Evolutionary conservation across 2,888 invertebrate species (phyloP).

Genomic region (Aplocera efformata): DNA sequence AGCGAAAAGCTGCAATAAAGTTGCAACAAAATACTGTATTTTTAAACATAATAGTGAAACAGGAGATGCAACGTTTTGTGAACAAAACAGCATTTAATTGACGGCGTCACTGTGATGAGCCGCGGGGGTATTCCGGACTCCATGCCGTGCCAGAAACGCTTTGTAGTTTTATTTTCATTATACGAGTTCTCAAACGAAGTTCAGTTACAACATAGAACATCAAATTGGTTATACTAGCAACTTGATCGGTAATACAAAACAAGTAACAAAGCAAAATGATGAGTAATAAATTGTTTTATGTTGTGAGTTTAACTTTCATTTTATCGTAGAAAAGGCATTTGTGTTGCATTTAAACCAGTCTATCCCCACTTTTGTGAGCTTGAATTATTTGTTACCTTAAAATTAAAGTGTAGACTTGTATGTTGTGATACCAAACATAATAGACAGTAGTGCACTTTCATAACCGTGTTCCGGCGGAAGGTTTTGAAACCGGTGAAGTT

Average conservation of each 20-base stretch:
- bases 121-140: constrained; percentile 29
- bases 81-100: constrained; percentile 46
- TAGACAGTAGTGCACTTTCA: too few species aligned
- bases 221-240: too few species aligned
- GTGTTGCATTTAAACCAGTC: not conserved
- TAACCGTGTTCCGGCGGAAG: too few species aligned
- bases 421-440: too few species aligned
- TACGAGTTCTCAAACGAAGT: constrained; percentile 2
- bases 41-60: constrained; percentile 30
- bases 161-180: too few species aligned
- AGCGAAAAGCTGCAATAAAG: constrained; percentile 3
- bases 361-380: constrained; percentile 1
- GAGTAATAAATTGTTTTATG: too few species aligned
- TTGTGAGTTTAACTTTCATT: too few species aligned
- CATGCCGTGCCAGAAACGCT: not conserved
- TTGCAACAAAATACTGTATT: constrained; percentile 20
- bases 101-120: constrained; percentile 43
- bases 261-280: too few species aligned
- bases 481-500: too few species aligned
- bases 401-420: too few species aligned
- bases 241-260: too few species aligned
- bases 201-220: too few species aligned
- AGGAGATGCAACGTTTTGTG: constrained; percentile 23
- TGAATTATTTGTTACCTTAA: not conserved
- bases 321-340: not conserved